phyloP scores from a whole-genome alignment of 2,113 vertebrate genomes.

The Halichoerus grypus region DNA sequence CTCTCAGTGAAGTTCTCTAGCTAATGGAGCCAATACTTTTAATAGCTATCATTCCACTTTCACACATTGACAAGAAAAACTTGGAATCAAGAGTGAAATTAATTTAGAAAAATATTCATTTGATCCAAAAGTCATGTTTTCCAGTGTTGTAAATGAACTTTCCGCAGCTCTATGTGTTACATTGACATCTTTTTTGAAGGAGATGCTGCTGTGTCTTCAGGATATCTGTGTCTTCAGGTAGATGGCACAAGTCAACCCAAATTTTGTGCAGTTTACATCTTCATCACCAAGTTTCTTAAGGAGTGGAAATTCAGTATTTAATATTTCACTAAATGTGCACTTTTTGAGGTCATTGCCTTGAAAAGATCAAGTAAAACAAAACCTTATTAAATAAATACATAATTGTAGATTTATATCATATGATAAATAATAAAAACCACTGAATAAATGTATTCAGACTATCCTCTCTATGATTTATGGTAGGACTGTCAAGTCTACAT shows the following conservation, averaged over 20 bases:
- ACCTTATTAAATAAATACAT: not conserved
- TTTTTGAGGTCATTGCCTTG: not conserved
- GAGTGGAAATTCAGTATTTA: not conserved
- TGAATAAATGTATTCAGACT: not conserved
- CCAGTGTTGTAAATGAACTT: not conserved
- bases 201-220: not conserved
- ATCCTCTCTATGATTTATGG: not conserved
- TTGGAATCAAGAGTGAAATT: slow-evolving; percentile 13
- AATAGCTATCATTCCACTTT: not conserved
- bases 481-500: not conserved
- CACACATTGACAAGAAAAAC: not conserved
- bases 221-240: not conserved
- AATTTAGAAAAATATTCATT: slow-evolving; percentile 23
- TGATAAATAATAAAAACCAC: not conserved
- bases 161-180: not conserved
- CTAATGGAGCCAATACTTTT: not conserved
- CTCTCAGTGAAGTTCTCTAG: not conserved
- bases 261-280: not conserved
- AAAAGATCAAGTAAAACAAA: slow-evolving; percentile 36
- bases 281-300: slow-evolving; percentile 8
- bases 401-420: not conserved
- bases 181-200: not conserved
- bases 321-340: not conserved
- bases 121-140: not conserved
- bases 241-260: not conserved